phyloP scores from a whole-genome alignment of 2,113 vertebrate species.

The mouse (Mus musculus) region DNA sequence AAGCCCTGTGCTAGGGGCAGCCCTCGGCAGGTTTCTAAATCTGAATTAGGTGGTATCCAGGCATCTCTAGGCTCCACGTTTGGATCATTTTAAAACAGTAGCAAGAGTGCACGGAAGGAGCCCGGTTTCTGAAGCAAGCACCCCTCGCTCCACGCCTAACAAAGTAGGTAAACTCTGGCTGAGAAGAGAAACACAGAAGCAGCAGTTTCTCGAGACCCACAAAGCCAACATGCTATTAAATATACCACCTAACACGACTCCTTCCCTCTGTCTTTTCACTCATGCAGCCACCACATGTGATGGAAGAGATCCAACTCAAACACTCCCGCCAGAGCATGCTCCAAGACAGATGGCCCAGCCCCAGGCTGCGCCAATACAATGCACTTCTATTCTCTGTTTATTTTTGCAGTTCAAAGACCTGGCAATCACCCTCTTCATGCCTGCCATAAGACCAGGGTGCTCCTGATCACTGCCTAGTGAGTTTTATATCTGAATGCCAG shows the following conservation, averaged over 20 bases:
- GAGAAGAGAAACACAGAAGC: slow-evolving; percentile 78
- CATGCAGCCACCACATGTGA: slow-evolving; percentile 93
- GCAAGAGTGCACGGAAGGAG: not conserved
- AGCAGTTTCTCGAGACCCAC: slow-evolving; percentile 81
- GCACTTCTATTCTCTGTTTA: slow-evolving; percentile 93
- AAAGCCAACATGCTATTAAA: slow-evolving; percentile 84
- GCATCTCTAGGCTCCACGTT: accelerated
- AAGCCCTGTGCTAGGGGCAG: not conserved
- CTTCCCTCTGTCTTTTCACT: slow-evolving; percentile 76
- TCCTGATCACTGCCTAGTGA: slow-evolving; percentile 89
- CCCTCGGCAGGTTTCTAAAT: not conserved
- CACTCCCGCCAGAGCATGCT: slow-evolving; percentile 91
- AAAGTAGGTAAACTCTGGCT: slow-evolving; percentile 52
- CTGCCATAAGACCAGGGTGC: slow-evolving; percentile 88
- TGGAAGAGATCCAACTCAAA: slow-evolving; percentile 95
- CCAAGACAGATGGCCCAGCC: slow-evolving; percentile 91
- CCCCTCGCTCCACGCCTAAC: slow-evolving; percentile 67
- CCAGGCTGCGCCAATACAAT: slow-evolving; percentile 89
- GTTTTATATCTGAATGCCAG: slow-evolving; percentile 89
- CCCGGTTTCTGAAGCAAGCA: not conserved
- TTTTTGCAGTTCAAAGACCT: slow-evolving; percentile 96
- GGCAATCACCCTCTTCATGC: slow-evolving; percentile 89
- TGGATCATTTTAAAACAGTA: slow-evolving; percentile 10
- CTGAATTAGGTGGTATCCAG: not conserved
- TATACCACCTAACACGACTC: slow-evolving; percentile 83